Conservation (phyloP, 2,888 invertebrate genomes). For the Clunio marinus region DNA sequence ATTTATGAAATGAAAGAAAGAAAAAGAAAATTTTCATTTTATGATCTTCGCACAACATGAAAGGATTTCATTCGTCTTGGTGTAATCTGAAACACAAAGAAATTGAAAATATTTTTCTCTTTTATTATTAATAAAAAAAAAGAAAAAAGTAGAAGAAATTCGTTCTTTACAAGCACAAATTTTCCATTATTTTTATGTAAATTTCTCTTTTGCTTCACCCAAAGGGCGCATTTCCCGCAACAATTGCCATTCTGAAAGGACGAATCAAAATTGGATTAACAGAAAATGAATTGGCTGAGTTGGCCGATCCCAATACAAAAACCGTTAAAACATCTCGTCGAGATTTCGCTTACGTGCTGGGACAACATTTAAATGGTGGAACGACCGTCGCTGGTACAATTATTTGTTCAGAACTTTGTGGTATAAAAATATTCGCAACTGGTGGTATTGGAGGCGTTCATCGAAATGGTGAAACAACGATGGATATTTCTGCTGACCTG, state of each 20-base stretch:
- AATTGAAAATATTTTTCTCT: too few relatives aligned
- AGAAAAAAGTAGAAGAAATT: too few relatives aligned
- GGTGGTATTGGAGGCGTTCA: constrained; percentile 94
- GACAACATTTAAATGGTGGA: constrained; percentile 73
- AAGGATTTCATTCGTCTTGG: not conserved
- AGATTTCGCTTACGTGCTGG: constrained; percentile 73
- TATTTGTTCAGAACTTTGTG: constrained; percentile 73
- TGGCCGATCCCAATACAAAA: constrained; percentile 55
- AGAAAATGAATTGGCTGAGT: constrained; percentile 58
- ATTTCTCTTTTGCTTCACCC: constrained; percentile 39
- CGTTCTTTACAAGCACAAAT: too few relatives aligned
- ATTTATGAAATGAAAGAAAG: not conserved
- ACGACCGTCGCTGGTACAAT: constrained; percentile 96
- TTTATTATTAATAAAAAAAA: too few relatives aligned
- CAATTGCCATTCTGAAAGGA: constrained; percentile 83
- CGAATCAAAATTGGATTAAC: constrained; percentile 74
- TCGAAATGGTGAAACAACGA: constrained; percentile 73
- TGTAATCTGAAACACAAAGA: too few relatives aligned
- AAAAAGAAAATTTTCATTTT: not conserved
- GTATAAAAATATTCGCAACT: constrained; percentile 89
- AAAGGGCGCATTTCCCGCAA: constrained; percentile 84
- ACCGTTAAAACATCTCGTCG: constrained; percentile 81
- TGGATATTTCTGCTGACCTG: constrained; percentile 94
- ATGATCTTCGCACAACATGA: not conserved
- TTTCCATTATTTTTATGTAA: not conserved